Evolutionary conservation across 2,888 invertebrate genomes (phyloP).

Genomic region (Pollenia griseotomentosa): DNA sequence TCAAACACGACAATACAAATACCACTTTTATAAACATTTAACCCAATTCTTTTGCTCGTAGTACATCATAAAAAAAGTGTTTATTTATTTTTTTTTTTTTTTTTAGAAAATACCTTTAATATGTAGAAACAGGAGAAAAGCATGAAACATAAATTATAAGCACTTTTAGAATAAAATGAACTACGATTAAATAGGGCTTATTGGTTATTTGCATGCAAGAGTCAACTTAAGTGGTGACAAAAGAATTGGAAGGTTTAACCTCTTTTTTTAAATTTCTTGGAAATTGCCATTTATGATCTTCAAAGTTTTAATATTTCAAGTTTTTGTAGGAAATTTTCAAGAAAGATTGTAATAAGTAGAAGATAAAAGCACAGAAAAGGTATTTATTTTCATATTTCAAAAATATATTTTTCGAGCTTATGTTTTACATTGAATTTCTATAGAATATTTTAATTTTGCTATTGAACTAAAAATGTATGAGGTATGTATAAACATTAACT

Average conservation of each 20-base stretch:
- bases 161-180: background rate
- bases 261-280: conserved; percentile 23
- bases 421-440: too few species aligned
- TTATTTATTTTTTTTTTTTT: background rate
- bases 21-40: conserved; percentile 59
- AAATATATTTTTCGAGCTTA: too few species aligned
- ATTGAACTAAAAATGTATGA: background rate
- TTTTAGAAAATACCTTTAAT: background rate
- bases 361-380: background rate
- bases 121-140: background rate
- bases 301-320: conserved; percentile 17
- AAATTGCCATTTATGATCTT: conserved; percentile 9
- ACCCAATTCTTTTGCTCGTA: conserved; percentile 48
- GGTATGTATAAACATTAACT: background rate
- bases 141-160: background rate
- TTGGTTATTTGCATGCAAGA: conserved; percentile 57
- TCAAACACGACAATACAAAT: background rate
- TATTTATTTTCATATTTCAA: too few species aligned
- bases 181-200: conserved; percentile 31
- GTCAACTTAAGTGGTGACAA: conserved; percentile 42
- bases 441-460: too few species aligned
- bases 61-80: conserved; percentile 7
- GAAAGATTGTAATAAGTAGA: background rate
- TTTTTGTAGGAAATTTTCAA: background rate
- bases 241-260: background rate